phyloP scores from a whole-genome alignment of 1,140 invertebrate genomes.

The Orius insidiosus region DNA sequence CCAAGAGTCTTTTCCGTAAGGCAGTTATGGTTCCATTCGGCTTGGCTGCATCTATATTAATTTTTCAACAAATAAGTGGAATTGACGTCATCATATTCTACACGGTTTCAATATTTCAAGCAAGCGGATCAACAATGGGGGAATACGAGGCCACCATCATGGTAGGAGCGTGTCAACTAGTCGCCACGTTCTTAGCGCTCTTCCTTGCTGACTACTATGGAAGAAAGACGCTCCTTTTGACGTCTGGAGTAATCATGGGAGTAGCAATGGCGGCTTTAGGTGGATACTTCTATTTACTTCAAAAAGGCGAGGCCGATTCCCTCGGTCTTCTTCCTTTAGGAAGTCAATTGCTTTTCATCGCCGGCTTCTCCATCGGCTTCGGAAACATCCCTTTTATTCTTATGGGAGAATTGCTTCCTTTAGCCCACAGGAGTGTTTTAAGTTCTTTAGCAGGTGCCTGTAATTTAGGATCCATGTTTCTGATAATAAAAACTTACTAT shows the following conservation, averaged over 20 bases:
- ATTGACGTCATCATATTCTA: constrained; percentile 54
- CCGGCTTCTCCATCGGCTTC: constrained; percentile 33
- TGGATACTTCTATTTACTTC: constrained; percentile 34
- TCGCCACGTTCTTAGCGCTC: constrained; percentile 33
- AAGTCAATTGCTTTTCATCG: constrained; percentile 30
- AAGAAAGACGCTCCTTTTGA: constrained; percentile 29
- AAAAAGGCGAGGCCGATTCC: constrained; percentile 20
- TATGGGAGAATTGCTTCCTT: constrained; percentile 33
- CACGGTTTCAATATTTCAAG: constrained; percentile 43
- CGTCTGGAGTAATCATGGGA: constrained; percentile 28
- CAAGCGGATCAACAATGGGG: constrained; percentile 35
- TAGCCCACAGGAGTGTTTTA: constrained; percentile 26
- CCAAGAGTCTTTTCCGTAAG: constrained; percentile 2
- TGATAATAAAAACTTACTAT: constrained; percentile 30
- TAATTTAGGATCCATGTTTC: constrained; percentile 30
- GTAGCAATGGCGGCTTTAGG: constrained; percentile 34
- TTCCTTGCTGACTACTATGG: constrained; percentile 36
- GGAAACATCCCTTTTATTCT: constrained; percentile 32
- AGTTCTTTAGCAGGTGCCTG: constrained; percentile 27
- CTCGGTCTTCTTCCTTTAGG: constrained; percentile 28
- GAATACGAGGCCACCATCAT: constrained; percentile 41
- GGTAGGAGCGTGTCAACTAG: constrained; percentile 35
- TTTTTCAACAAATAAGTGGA: constrained; percentile 45
- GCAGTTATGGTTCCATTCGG: constrained; percentile 24
- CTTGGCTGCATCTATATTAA: constrained; percentile 31